Base-by-base conservation (phyloP, 37 sponge, comb jelly and placozoan species). In the Spongia lamella region DNA sequence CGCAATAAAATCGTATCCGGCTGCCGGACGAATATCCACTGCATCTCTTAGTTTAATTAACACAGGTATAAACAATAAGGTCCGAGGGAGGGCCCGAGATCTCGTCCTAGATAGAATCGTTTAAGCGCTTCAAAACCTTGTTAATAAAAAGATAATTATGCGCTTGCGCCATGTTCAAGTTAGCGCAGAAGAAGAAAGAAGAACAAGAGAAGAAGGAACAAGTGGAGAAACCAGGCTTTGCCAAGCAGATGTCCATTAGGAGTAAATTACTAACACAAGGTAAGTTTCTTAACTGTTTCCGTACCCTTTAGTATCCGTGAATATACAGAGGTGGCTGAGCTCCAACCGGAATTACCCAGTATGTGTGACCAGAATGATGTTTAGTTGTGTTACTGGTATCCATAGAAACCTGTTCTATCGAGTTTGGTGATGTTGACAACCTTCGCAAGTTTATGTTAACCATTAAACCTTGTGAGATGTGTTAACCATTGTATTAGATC, bases 161-260 rank as follows among this genome's bases (percentile, higher is more conserved):
- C 47, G 47, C 47, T 43, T 43, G n/a, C 47, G 47, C 11, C 29
- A 90, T 90, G 91, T 90, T 90, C 72, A 80, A 80, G 72, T 38
- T 90, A 40, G 78, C 80, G 77, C 86, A 90, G 56, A 90, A 90
- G 61, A 51, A 70, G 0, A 90, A 90, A 52, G 91, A 90, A 38
- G 86, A 85, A 47, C 75, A 40, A 17, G 72, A 38, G 1, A 66
- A 56, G 57, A 70, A 72, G 32, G 72, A 54, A 22, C 56, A 52
- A 7, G 65, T 63, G 36, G 78, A 65, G 17, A 60, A 60, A 30
- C 68, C 79, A 17, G 55, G 72, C 35, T 50, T 65, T 5, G 40
- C 63, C 38, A 90, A 90, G 55, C 84, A 85, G 40, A 84, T 85
- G 83, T 86, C 84, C 0, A 68, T 90, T 13, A 39, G 91, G 31